Percentiles rank a stretch among this genome's conserved stretches.
Conservation (phyloP, 2,113 vertebrate genomes). For the Mus musculus region GRCm39 chr7:74764001-74764500, state of each 20-base stretch:
- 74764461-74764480: neutral
- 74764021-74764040: neutral
- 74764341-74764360: neutral
- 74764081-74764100: neutral
- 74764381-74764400: too few relatives aligned
- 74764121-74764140: neutral
- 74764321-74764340: neutral
- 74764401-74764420: neutral
- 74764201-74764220: neutral
- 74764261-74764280: neutral
- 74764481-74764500: neutral
- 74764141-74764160: neutral
- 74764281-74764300: neutral
- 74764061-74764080: neutral
- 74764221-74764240: neutral
- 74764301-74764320: neutral
- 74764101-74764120: accelerated
- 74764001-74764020: neutral
- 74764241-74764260: neutral
- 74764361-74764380: accelerated
- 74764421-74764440: neutral
- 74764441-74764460: neutral
- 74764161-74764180: neutral
- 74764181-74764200: neutral
- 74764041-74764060: neutral